phyloP scores from a whole-genome alignment of 1,140 invertebrate species.

The Trypoxylus dichotomus region DNA sequence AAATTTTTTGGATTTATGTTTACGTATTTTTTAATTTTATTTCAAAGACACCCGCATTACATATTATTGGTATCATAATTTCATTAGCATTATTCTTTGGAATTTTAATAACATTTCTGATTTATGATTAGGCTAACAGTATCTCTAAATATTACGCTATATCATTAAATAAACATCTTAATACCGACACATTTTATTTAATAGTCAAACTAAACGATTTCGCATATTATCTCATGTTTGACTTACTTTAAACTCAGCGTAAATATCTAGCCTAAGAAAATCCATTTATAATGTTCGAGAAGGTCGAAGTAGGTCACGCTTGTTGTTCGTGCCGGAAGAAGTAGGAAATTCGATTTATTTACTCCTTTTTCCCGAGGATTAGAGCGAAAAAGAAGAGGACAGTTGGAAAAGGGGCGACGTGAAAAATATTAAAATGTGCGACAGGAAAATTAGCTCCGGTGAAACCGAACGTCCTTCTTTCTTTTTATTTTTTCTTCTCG shows the following conservation, averaged over 20 bases:
- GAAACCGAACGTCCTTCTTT: not conserved
- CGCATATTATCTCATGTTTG: not conserved
- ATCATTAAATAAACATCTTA: too few species aligned
- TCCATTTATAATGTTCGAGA: slow-evolving; percentile 12
- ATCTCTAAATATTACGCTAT: too few species aligned
- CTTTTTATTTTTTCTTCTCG: not conserved
- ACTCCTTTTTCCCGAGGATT: not conserved
- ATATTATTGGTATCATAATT: too few species aligned
- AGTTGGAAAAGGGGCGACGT: not conserved
- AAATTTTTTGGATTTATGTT: too few species aligned
- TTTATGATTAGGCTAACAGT: too few species aligned
- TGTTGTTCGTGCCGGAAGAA: not conserved
- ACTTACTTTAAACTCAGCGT: not conserved
- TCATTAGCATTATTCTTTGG: too few species aligned
- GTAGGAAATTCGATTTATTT: slow-evolving; percentile 7
- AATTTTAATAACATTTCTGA: too few species aligned
- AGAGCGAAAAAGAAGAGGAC: not conserved
- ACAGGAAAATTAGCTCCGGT: not conserved
- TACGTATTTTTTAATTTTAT: too few species aligned
- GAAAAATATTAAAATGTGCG: not conserved
- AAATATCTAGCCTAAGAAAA: not conserved
- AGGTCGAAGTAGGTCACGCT: not conserved
- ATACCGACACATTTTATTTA: too few species aligned
- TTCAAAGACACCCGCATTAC: too few species aligned
- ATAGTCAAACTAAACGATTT: too few species aligned